Conservation (phyloP, 2,113 vertebrate genomes). For the Spheniscus mendiculus region DNA sequence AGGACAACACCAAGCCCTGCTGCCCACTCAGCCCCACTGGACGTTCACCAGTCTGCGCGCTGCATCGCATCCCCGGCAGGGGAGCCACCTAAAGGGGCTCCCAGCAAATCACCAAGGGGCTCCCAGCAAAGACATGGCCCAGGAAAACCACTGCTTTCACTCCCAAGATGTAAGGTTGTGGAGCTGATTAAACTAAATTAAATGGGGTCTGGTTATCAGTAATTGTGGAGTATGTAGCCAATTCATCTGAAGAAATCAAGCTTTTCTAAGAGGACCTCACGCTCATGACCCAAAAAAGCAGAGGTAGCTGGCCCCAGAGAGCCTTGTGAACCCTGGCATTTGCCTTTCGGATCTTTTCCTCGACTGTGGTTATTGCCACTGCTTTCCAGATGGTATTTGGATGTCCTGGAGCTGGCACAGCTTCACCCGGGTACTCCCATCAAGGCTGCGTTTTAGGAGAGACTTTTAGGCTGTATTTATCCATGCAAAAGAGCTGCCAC, state of each 20-base stretch:
- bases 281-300: not conserved
- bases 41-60: not conserved
- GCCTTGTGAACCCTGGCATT: not conserved
- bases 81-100: not conserved
- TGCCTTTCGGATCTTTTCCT: not conserved
- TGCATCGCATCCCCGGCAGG: rapidly evolving
- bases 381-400: not conserved
- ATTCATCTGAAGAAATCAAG: not conserved
- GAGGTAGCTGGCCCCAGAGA: not conserved
- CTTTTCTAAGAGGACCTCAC: not conserved
- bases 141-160: not conserved
- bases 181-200: not conserved
- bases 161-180: not conserved
- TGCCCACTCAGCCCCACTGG: not conserved
- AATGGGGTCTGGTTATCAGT: not conserved
- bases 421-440: not conserved
- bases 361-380: not conserved
- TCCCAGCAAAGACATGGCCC: not conserved
- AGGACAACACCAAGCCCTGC: not conserved
- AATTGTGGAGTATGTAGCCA: not conserved
- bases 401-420: not conserved
- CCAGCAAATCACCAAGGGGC: not conserved
- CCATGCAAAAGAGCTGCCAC: not conserved
- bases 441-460: not conserved
- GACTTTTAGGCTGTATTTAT: not conserved